A percentile compares a stretch with the other conserved stretches of the same genome.
Conservation (phyloP, 2,113 vertebrate species). For the Asarcornis scutulata region DNA sequence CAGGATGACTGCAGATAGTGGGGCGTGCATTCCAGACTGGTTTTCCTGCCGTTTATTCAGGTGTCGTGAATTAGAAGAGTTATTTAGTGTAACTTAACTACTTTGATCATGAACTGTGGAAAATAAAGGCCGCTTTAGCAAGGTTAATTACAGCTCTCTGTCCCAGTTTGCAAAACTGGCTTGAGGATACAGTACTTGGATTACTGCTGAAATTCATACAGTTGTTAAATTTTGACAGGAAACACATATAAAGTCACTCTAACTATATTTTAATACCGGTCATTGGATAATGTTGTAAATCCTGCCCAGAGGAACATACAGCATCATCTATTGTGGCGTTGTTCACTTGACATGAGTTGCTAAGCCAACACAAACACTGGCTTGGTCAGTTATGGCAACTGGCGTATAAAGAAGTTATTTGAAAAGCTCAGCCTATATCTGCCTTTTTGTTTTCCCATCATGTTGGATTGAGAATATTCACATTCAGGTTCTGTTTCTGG, state of each 20-base stretch:
- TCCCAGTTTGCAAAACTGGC: neutral
- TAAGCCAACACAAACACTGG: neutral
- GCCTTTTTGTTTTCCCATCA: slow-evolving; percentile 15
- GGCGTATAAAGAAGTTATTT: neutral
- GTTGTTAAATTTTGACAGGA: neutral
- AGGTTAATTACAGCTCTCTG: neutral
- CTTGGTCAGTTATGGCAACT: neutral
- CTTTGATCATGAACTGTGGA: slow-evolving; percentile 15
- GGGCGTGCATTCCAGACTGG: neutral
- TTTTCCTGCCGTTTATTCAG: neutral
- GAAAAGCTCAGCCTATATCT: neutral
- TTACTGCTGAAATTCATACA: neutral
- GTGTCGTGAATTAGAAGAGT: neutral
- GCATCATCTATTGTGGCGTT: neutral
- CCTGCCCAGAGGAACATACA: neutral
- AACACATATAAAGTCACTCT: neutral
- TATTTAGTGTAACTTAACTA: neutral
- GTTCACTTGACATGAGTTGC: neutral
- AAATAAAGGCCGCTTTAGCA: slow-evolving; percentile 28
- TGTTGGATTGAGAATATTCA: neutral
- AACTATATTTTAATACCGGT: neutral
- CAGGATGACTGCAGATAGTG: neutral
- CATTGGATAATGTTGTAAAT: neutral
- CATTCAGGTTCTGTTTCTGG: neutral
- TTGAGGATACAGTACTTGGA: neutral